These are phyloP conservation scores for Lonchura striata DNA, from an alignment of 2,113 vertebrate species.

Conservation along the genomic window DNA sequence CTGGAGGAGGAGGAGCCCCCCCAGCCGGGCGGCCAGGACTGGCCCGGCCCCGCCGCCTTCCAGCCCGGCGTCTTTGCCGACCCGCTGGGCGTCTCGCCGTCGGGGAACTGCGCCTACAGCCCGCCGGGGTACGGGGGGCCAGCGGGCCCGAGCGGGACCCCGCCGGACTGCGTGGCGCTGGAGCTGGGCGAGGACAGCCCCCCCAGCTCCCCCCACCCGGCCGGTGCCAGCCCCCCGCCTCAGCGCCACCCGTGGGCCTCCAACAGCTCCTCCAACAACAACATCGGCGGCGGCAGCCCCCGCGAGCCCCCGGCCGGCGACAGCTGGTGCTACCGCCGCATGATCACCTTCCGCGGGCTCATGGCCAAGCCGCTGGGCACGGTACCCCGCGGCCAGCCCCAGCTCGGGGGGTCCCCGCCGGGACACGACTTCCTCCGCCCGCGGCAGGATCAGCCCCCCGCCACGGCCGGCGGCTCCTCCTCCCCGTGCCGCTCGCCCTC, in stretches of 20 bases:
- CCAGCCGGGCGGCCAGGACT: constrained; percentile 73
- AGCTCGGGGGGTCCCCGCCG: background rate
- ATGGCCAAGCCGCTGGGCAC: background rate
- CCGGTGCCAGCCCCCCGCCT: background rate
- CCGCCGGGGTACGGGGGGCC: background rate
- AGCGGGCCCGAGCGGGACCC: background rate
- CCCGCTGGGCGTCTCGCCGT: constrained; percentile 75
- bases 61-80: constrained; percentile 76
- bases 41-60: constrained; percentile 71
- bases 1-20: constrained; percentile 65
- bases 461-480: background rate
- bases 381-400: background rate
- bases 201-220: constrained; percentile 1
- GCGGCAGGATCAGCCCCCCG: background rate
- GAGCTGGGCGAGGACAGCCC: constrained; percentile 9
- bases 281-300: constrained; percentile 62
- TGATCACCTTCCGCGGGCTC: background rate
- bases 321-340: constrained; percentile 36
- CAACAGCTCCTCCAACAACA: constrained; percentile 88
- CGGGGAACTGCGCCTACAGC: constrained; percentile 12
- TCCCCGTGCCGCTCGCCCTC: background rate
- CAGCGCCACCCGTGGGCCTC: constrained; percentile 80
- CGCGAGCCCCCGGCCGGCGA: constrained; percentile 17
- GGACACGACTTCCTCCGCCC: background rate
- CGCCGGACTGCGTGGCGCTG: background rate